Evolutionary conservation across 2,888 invertebrate genomes (phyloP).

Genomic region (Laothoe populi): DNA sequence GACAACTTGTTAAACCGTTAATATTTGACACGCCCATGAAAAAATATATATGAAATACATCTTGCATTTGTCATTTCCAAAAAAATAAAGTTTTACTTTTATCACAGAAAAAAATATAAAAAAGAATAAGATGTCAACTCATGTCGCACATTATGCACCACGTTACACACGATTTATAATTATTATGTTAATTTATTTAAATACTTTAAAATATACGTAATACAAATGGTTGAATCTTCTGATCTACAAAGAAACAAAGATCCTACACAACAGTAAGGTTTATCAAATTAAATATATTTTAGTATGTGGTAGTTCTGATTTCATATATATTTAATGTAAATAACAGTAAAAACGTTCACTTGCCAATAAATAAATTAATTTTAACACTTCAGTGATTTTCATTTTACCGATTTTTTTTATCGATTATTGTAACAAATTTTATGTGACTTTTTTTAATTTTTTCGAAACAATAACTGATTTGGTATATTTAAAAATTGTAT

Average conservation of each 20-base stretch:
- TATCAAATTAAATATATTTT: not conserved
- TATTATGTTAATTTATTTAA: conserved; percentile 34
- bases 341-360: too few relatives aligned
- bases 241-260: not conserved
- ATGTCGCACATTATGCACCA: conserved; percentile 74
- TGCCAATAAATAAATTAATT: conserved; percentile 9
- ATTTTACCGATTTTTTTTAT: not conserved
- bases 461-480: too few relatives aligned
- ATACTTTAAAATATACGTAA: conserved; percentile 30
- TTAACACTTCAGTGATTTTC: not conserved
- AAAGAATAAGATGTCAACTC: conserved; percentile 74
- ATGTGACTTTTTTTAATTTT: not conserved
- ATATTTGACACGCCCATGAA: conserved; percentile 28
- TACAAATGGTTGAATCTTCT: conserved; percentile 2
- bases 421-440: not conserved
- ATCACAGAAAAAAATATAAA: conserved; percentile 82
- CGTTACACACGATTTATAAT: conserved; percentile 49
- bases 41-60: conserved; percentile 39
- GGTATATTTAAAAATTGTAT: not conserved
- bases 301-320: conserved; percentile 1
- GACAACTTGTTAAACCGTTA: conserved; percentile 12
- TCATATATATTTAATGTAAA: not conserved
- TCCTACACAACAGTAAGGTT: conserved; percentile 11
- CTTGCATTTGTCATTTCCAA: conserved; percentile 28
- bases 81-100: conserved; percentile 51